These are phyloP conservation scores for Drosophila carrolli DNA, from an alignment of 1,140 invertebrate species.

Conservation along the genomic window DNA sequence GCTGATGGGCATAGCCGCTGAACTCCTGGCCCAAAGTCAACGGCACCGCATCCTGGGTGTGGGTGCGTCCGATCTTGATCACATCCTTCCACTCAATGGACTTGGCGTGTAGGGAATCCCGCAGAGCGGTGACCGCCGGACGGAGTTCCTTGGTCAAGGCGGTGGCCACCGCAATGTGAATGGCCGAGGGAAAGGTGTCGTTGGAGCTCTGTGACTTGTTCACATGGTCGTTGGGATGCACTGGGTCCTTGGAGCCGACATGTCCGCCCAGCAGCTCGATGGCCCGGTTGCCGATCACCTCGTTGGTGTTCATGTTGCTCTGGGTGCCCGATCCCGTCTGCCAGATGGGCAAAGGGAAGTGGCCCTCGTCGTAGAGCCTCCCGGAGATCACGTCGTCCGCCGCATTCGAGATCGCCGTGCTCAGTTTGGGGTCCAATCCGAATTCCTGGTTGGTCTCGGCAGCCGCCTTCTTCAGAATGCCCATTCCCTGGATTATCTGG, in stretches of 20 bases:
- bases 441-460: slow-evolving; percentile 6
- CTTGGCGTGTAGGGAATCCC: slow-evolving; percentile 92
- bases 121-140: slow-evolving; percentile 91
- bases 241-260: neutral
- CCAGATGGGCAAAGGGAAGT: slow-evolving; percentile 10
- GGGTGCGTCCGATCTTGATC: slow-evolving; percentile 96
- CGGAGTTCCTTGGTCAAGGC: slow-evolving; percentile 93
- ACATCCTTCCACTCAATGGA: slow-evolving; percentile 94
- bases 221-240: slow-evolving; percentile 8
- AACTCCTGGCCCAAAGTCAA: slow-evolving; percentile 6
- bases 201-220: slow-evolving; percentile 12
- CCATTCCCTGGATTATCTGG: slow-evolving; percentile 92
- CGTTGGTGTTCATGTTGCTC: slow-evolving; percentile 15
- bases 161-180: slow-evolving; percentile 77
- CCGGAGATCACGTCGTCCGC: slow-evolving; percentile 7
- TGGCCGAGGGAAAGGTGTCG: slow-evolving; percentile 10
- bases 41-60: slow-evolving; percentile 86
- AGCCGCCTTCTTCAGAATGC: slow-evolving; percentile 5
- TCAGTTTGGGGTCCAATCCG: slow-evolving; percentile 5
- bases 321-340: slow-evolving; percentile 6
- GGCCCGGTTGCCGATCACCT: slow-evolving; percentile 2
- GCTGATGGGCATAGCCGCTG: slow-evolving; percentile 8
- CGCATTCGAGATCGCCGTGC: slow-evolving; percentile 4
- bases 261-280: slow-evolving; percentile 3
- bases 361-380: slow-evolving; percentile 7